Base-by-base conservation (phyloP, 2,113 vertebrate genomes). In the Hepsetus odoe region DNA sequence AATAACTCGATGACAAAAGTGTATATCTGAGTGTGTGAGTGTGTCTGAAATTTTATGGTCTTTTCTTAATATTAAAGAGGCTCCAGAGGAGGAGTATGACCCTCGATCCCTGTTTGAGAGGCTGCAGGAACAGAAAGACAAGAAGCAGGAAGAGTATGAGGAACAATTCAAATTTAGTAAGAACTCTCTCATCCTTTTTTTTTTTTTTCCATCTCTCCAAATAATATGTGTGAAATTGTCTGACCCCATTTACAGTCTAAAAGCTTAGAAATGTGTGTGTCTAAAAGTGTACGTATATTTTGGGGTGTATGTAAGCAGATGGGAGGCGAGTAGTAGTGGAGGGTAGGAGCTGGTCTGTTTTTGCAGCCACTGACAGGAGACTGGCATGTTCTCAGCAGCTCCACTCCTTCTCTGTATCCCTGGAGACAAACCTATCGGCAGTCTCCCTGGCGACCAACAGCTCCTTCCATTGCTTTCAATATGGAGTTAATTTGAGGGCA, bases 91-190 rank as follows among this genome's bases (percentile, higher is more conserved):
- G 85, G 94, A 88, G 0, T 98, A 98, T 58, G 97, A 98, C 86
- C 84, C 94, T 1, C 94, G 96, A 0, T 97, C 96, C 0, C 90
- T 99, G 1, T 99, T 90, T 72, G 97, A 99, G 83, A 94, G 94
- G 16, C 95, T 99, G 1, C 95, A 98, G 89, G 98, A 98, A 16
- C 97, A 99, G 89, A 98, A 97, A 72, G 97, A 99, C 73, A 97
- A 97, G 89, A 99, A 99, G 79, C 97, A 99, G 85, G 95, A 96
- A 85, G 98, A 99, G 33, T 99, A 90, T 87, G 98, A 99, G 83
- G 97, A 99, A 83, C 97, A 99, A 80, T 97, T 98, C 86, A 99
- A 97, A 95, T 99, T 99, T 93, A 98, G 98, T 99, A 94, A 92
- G 97, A 79, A 9, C 68, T 22, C 8, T 8, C 49, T 32, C 30